phyloP scores from a whole-genome alignment of 2,797 vertebrate species.

The Smutsia gigantea region DNA sequence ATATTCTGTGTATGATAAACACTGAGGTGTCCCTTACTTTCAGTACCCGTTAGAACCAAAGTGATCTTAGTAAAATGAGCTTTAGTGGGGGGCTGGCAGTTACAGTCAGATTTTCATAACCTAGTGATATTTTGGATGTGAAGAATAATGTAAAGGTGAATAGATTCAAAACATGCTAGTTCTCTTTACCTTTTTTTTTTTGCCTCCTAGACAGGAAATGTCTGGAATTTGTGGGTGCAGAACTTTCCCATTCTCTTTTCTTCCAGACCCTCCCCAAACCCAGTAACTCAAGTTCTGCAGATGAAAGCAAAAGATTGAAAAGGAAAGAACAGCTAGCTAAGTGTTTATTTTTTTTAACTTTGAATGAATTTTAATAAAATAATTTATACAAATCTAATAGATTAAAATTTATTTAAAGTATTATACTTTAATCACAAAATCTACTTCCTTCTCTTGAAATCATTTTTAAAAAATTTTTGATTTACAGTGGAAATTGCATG shows the following conservation, averaged over 20 bases:
- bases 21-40: neutral
- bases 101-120: neutral
- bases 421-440: neutral
- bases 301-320: neutral
- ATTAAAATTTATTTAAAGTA: constrained; percentile 16
- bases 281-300: neutral
- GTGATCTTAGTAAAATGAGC: neutral
- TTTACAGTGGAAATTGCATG: constrained; percentile 37
- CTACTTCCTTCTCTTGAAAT: neutral
- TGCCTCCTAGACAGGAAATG: neutral
- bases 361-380: neutral
- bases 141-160: neutral
- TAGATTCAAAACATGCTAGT: neutral
- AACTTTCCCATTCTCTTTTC: neutral
- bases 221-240: neutral
- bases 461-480: neutral
- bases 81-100: neutral
- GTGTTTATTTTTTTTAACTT: neutral
- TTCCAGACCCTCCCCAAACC: neutral
- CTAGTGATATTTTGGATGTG: neutral
- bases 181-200: neutral
- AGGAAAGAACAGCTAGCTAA: neutral
- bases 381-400: neutral
- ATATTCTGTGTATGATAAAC: neutral
- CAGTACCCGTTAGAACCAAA: neutral